phyloP scores from a whole-genome alignment of 2,113 vertebrate genomes.

The Sialia sialis region DNA sequence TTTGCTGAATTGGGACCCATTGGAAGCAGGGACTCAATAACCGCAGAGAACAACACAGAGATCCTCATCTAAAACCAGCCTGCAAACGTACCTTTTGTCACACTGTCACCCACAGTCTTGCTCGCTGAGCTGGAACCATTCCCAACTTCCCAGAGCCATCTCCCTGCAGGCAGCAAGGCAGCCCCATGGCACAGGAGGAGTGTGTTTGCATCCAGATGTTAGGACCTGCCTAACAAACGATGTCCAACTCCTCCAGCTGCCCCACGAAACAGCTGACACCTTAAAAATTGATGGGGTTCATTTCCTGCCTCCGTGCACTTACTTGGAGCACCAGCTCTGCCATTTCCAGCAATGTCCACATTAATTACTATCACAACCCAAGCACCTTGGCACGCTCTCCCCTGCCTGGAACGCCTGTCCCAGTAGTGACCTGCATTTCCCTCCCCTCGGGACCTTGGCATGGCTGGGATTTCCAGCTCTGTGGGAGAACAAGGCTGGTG shows the following conservation, averaged over 20 bases:
- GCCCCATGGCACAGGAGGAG: accelerated
- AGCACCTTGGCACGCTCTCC: background rate
- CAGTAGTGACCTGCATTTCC: background rate
- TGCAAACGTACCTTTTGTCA: background rate
- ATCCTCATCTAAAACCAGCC: background rate
- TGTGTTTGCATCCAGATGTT: background rate
- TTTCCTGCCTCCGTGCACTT: background rate
- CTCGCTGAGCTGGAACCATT: background rate
- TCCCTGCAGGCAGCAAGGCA: background rate
- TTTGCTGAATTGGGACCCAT: background rate
- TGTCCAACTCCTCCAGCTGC: background rate
- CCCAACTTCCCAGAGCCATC: background rate
- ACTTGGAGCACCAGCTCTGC: background rate
- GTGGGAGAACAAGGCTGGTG: background rate
- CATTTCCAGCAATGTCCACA: background rate
- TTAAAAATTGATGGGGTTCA: constrained; percentile 8
- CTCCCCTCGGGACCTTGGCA: background rate
- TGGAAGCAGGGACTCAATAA: background rate
- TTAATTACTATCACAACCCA: background rate
- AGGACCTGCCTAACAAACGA: background rate
- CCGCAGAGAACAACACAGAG: background rate
- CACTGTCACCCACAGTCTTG: background rate
- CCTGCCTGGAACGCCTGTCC: background rate
- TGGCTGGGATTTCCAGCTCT: background rate
- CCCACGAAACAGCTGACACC: background rate